Conservation (phyloP, 2,113 vertebrate species). For the Raja brachyura region DNA sequence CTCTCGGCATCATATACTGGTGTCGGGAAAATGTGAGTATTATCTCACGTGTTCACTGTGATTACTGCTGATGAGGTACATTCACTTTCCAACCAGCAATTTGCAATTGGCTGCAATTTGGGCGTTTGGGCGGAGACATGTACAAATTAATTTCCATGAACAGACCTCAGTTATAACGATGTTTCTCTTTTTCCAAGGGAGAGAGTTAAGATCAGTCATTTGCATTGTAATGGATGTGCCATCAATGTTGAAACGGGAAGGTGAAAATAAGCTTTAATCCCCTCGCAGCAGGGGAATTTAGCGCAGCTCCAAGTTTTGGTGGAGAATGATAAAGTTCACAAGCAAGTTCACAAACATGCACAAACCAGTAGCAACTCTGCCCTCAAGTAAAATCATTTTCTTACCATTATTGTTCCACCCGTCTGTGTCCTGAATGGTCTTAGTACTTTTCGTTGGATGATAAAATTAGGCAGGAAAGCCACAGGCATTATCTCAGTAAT, state of each 20-base stretch:
- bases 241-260: not conserved
- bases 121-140: not conserved
- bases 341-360: not conserved
- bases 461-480: constrained; percentile 83
- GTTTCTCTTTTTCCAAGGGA: not conserved
- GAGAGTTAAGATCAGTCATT: not conserved
- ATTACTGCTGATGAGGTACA: not conserved
- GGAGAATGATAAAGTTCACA: not conserved
- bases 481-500: constrained; percentile 94
- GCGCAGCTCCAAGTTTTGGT: not conserved
- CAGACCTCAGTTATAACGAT: not conserved
- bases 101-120: no score
- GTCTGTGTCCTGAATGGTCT: constrained; percentile 83
- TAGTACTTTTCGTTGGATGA: constrained; percentile 88
- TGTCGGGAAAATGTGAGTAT: not conserved
- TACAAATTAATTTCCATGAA: not conserved
- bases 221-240: not conserved
- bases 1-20: not conserved
- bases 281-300: no score
- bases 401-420: constrained; percentile 94
- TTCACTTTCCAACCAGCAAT: not conserved
- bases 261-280: not conserved
- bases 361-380: no score
- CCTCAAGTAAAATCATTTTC: constrained; percentile 25
- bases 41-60: not conserved